Evolutionary conservation across 2,888 invertebrate species (phyloP).

Genomic region (Loripinus fragilis): DNA sequence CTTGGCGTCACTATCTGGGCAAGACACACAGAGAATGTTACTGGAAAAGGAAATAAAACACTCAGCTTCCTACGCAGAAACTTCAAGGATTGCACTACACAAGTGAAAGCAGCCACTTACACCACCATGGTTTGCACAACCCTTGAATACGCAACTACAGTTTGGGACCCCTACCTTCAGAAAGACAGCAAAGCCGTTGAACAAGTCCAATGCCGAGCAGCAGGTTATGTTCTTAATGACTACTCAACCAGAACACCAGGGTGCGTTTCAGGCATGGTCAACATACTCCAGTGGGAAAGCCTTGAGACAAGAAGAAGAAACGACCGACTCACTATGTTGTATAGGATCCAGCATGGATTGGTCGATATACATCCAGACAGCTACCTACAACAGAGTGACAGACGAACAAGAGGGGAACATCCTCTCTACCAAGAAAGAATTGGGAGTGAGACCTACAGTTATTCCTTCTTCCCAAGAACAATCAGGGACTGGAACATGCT

Average conservation of each 20-base stretch:
- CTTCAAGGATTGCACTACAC: too few species aligned
- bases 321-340: not conserved
- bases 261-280: not conserved
- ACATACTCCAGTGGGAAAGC: not conserved
- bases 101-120: too few species aligned
- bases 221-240: not conserved
- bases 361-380: not conserved
- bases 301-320: not conserved
- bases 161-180: too few species aligned
- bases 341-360: not conserved
- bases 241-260: not conserved
- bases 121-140: too few species aligned
- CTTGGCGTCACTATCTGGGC: too few species aligned
- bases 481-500: constrained; percentile 18
- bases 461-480: constrained; percentile 17
- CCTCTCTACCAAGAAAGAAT: not conserved
- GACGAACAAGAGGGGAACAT: constrained; percentile 1
- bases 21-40: too few species aligned
- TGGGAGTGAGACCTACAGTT: not conserved
- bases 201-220: not conserved
- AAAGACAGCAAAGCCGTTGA: too few species aligned
- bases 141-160: too few species aligned
- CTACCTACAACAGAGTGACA: not conserved
- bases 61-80: too few species aligned
- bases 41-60: too few species aligned